These are phyloP conservation scores for Penaeus vannamei DNA, from an alignment of 1,140 invertebrate genomes.

Conservation along the genomic window DNA sequence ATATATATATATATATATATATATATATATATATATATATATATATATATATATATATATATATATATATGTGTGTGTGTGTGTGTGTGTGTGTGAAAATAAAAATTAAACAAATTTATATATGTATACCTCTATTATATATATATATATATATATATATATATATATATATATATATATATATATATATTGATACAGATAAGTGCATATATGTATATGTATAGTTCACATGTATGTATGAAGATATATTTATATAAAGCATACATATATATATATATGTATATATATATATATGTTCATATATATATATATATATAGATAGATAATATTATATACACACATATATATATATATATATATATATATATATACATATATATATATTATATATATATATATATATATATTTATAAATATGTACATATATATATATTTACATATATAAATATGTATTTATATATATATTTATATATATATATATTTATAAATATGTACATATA, in stretches of 20 bases:
- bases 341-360: neutral
- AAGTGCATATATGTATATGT: no score
- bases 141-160: neutral
- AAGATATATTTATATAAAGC: neutral
- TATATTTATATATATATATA: no score
- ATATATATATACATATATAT: neutral
- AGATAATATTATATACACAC: neutral
- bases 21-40: conserved; percentile 32
- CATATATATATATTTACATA: no score
- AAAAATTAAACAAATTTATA: neutral
- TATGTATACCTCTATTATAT: conserved; percentile 21
- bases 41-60: neutral
- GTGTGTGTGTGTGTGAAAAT: neutral
- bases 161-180: no score
- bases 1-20: conserved; percentile 33
- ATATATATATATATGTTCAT: no score
- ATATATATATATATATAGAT: no score
- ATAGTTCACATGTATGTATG: no score
- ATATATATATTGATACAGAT: neutral
- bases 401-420: no score
- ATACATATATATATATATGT: no score
- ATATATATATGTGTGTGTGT: neutral
- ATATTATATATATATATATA: neutral
- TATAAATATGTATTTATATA: no score
- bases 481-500: no score